Conservation (phyloP, 2,888 invertebrate genomes). For the Maniola hyperantus region DNA sequence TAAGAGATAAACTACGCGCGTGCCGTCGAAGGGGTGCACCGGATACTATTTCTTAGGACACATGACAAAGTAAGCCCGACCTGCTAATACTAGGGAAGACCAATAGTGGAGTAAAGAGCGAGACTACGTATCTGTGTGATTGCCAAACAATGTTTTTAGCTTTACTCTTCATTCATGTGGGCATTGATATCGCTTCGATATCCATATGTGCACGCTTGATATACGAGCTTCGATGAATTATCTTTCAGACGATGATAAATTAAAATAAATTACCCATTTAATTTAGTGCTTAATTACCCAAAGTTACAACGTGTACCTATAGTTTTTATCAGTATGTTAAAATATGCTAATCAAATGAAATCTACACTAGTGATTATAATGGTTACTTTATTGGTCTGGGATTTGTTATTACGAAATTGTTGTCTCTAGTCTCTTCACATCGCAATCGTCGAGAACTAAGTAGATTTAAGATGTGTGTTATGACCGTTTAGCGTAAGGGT, state of each 20-base stretch:
- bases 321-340: slow-evolving; percentile 3
- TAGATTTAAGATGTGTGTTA: too few relatives aligned
- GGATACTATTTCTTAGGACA: too few relatives aligned
- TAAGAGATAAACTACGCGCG: too few relatives aligned
- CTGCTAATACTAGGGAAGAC: neutral
- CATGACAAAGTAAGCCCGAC: neutral
- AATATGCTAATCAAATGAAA: slow-evolving; percentile 15
- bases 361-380: slow-evolving; percentile 1
- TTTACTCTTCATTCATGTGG: slow-evolving; percentile 31
- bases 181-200: slow-evolving; percentile 28
- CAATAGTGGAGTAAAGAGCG: too few relatives aligned
- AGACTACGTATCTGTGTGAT: neutral
- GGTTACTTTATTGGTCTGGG: neutral
- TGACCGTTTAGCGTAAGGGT: too few relatives aligned
- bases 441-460: too few relatives aligned
- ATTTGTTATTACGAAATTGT: neutral
- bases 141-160: slow-evolving; percentile 3
- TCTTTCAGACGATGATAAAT: slow-evolving; percentile 24
- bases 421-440: too few relatives aligned
- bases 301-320: slow-evolving; percentile 10
- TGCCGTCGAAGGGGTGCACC: too few relatives aligned
- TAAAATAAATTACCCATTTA: slow-evolving; percentile 20
- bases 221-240: slow-evolving; percentile 25
- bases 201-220: slow-evolving; percentile 13
- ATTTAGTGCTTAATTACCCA: slow-evolving; percentile 22